Conservation (phyloP, 2,113 vertebrate genomes). For the Gasterosteus aculeatus region DNA sequence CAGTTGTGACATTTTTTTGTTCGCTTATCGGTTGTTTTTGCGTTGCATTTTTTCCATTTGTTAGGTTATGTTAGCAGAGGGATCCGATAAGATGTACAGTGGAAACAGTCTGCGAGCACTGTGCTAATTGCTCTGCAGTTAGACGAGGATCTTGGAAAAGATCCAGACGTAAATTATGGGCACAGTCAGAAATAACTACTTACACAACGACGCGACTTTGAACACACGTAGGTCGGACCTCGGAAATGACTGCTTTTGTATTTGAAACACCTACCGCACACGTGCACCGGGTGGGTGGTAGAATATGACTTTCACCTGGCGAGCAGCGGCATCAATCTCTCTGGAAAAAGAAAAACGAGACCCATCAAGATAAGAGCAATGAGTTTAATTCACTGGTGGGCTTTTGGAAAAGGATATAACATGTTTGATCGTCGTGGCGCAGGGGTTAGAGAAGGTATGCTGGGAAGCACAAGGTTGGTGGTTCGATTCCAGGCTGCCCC, state of each 20-base stretch:
- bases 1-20: conserved; percentile 35
- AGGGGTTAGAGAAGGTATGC: too few relatives aligned
- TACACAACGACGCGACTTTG: conserved; percentile 42
- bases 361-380: conserved; percentile 62
- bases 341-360: conserved; percentile 67
- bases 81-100: conserved; percentile 49
- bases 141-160: conserved; percentile 67
- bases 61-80: conserved; percentile 23
- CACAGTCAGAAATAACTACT: conserved; percentile 49
- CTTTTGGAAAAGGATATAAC: conserved; percentile 43
- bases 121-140: conserved; percentile 62
- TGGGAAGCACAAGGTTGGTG: too few relatives aligned
- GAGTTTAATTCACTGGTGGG: conserved; percentile 73
- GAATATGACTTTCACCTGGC: conserved; percentile 58
- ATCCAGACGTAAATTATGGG: conserved; percentile 66
- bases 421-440: too few relatives aligned
- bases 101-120: conserved; percentile 43
- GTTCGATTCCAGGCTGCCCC: too few relatives aligned
- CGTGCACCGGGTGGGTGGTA: conserved; percentile 47
- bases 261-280: conserved; percentile 27
- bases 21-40: not conserved
- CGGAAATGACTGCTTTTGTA: conserved; percentile 48
- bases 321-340: conserved; percentile 62
- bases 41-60: conserved; percentile 28
- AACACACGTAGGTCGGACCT: conserved; percentile 44